Evolutionary conservation across 64 coral and sea anemone species (phyloP).

Genomic region (Actinia equina): DNA sequence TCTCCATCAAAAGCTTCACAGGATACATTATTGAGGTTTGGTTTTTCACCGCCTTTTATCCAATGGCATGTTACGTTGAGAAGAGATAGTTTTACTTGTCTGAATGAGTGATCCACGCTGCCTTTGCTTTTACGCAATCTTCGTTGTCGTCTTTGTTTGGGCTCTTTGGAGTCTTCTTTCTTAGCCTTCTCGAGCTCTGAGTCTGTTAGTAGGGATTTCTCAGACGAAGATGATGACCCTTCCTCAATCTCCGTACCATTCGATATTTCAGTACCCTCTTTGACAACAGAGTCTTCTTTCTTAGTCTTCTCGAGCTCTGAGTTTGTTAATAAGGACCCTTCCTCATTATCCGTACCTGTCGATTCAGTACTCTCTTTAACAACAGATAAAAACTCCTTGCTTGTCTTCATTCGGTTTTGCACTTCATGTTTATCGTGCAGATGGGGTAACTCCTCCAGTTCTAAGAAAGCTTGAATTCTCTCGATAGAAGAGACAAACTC

Average conservation of each 20-base stretch:
- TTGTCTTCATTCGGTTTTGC: background rate
- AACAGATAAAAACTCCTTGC: background rate
- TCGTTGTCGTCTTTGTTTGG: background rate
- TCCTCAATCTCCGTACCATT: background rate
- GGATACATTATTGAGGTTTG: background rate
- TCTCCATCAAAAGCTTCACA: background rate
- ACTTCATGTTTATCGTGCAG: background rate
- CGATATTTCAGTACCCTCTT: background rate
- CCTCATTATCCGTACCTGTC: background rate
- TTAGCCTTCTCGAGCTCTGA: background rate
- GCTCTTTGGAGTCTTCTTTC: background rate
- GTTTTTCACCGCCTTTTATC: background rate
- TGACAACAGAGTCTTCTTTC: background rate
- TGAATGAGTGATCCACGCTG: background rate
- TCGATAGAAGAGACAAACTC: conserved; percentile 22
- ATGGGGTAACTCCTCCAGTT: background rate
- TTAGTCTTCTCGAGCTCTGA: background rate
- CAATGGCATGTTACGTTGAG: conserved; percentile 2
- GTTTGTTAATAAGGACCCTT: background rate
- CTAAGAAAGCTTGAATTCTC: conserved; percentile 29
- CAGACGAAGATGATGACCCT: conserved; percentile 1
- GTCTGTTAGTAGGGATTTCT: conserved; percentile 14
- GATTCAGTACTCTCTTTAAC: background rate
- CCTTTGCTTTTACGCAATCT: background rate
- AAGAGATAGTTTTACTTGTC: background rate